Base-by-base conservation (phyloP, 2,888 invertebrate species). In the Morpho helenor region DNA sequence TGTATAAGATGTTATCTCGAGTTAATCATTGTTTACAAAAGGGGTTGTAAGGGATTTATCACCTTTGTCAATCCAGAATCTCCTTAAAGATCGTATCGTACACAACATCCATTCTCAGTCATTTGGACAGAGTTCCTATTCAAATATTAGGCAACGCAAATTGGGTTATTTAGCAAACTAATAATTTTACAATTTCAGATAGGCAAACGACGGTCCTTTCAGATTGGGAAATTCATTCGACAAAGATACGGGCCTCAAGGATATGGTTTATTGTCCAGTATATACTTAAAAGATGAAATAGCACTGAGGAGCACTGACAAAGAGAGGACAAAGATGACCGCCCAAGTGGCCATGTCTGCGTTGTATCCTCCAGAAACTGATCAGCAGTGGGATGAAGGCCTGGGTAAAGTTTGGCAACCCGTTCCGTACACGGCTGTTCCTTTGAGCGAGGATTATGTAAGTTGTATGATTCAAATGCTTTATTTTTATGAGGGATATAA, bases 281-380 rank as follows among this genome's bases (percentile, higher is more conserved):
- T 85, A 6, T 89, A 87, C 73, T 63, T 75, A 0, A 71, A 69
- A 3, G 75, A 84, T 31, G 84, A 89, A 63, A 78, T 89, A 39
- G 60, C 71, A 5, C 67, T 88, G 47, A 72, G 84, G 31, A 84
- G 82, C 56, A 89, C 89, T 0, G 87, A 87, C n/a, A 88, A 89
- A 68, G 87, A 89, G 40, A 68, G 89, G 50, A 84, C 89, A 0
- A 88, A 89, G 72, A 89, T 89, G 89, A 89, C 84, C 0, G 75
- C 72, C 0, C 76, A 76, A 63, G 74, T 86, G 44, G 88, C 88
- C 0, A 85, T 88, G 84, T 74, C 87, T 0, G 87, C 88, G 7
- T 64, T 72, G 2, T 89, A 84, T 68, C 88, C 89, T 0, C 89
- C 89, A 0, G 83, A 77, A 10, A 49, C 66, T 0, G 85, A 80